These are phyloP conservation scores for Zenarchopterus dispar DNA, from an alignment of 2,797 vertebrate genomes.

Conservation along the genomic window DNA sequence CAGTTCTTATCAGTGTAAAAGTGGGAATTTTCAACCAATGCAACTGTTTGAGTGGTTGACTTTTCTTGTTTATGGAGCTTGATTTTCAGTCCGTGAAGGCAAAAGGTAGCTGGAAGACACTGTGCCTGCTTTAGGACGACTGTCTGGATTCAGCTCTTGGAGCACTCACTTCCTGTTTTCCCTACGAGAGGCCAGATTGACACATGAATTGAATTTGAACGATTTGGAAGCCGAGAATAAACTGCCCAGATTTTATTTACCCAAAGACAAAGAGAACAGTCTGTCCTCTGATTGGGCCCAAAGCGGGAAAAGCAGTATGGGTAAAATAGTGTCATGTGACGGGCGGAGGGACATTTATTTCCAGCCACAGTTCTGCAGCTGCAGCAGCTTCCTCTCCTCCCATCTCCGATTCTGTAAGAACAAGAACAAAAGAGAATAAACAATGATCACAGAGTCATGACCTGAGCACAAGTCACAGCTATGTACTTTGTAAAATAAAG, in stretches of 20 bases:
- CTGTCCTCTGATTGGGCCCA: conserved; percentile 20
- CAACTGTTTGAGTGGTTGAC: no score
- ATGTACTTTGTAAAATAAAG: neutral
- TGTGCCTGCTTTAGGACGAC: conserved; percentile 33
- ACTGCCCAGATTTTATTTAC: conserved; percentile 20
- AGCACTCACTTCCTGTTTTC: conserved; percentile 34
- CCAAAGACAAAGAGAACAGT: conserved; percentile 22
- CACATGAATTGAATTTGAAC: conserved; percentile 31
- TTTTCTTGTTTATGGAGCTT: neutral
- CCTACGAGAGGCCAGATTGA: conserved; percentile 12
- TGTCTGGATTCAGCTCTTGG: conserved; percentile 44
- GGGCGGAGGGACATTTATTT: conserved; percentile 7
- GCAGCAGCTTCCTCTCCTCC: neutral
- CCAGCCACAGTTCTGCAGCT: conserved; percentile 5
- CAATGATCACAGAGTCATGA: neutral
- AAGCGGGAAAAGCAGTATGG: neutral
- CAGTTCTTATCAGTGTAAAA: no score
- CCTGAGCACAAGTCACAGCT: neutral
- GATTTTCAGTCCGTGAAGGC: conserved; percentile 20
- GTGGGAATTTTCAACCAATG: no score
- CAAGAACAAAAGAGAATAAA: neutral
- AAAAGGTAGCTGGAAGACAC: conserved; percentile 38
- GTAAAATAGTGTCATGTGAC: conserved; percentile 22
- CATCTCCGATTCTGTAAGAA: conserved; percentile 1
- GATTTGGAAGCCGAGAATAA: neutral